phyloP scores from a whole-genome alignment of 2,888 invertebrate genomes.

The Tubulanus polymorphus region DNA sequence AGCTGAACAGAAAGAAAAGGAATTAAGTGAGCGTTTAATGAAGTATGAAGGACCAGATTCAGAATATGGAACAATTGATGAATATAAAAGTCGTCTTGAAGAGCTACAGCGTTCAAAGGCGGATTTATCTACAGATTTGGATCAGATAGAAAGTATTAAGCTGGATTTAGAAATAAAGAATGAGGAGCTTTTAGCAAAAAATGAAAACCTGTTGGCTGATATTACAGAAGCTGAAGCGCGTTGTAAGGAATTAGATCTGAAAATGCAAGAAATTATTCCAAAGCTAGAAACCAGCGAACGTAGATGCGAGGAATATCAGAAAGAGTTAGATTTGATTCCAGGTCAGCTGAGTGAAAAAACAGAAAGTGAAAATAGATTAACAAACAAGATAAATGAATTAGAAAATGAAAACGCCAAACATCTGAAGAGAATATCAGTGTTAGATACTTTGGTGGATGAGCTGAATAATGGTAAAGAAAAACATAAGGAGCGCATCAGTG shows the following conservation, averaged over 20 bases:
- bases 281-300: slow-evolving; percentile 19
- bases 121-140: slow-evolving; percentile 30
- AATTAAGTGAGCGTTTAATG: slow-evolving; percentile 29
- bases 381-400: slow-evolving; percentile 18
- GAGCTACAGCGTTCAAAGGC: slow-evolving; percentile 33
- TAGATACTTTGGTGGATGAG: slow-evolving; percentile 7
- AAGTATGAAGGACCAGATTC: slow-evolving; percentile 25
- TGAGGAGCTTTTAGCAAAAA: slow-evolving; percentile 21
- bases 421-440: slow-evolving; percentile 20
- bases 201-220: slow-evolving; percentile 15
- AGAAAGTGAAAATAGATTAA: no score
- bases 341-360: no score
- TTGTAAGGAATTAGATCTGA: background rate
- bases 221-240: slow-evolving; percentile 16
- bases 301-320: no score
- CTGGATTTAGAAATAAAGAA: slow-evolving; percentile 22
- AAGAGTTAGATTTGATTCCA: no score
- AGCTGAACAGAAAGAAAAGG: slow-evolving; percentile 33
- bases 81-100: slow-evolving; percentile 32
- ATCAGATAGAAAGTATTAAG: slow-evolving; percentile 35
- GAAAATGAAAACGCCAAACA: slow-evolving; percentile 25
- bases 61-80: slow-evolving; percentile 29
- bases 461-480: slow-evolving; percentile 20
- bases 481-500: no score
- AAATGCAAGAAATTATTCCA: slow-evolving; percentile 17